Base-by-base conservation (phyloP, 2,888 invertebrate genomes). In the Chaitophorus viminalis region DNA sequence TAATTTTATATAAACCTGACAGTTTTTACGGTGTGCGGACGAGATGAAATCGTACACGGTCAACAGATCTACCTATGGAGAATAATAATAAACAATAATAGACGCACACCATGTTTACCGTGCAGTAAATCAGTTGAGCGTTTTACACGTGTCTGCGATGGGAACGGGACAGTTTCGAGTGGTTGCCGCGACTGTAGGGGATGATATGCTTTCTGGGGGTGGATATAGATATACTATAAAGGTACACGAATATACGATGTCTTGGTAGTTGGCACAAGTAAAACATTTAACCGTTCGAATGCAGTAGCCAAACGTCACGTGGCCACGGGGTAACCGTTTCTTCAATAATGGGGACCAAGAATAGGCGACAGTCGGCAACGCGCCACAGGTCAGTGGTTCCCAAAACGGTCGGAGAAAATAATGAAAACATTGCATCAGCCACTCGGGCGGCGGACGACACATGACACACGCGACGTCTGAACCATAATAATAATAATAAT, bases 361-460 rank as follows among this genome's bases (percentile, higher is more conserved):
- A 33, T 9, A 17, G 25, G n/a, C n/a, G n/a, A n/a, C n/a, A n/a
- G n/a, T n/a, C 65, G 65, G 65, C 68, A 14, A 14, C 68, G 60
- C 9, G n/a, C 46, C 25, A 68, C 18, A 18, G 11, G 75, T 2
- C 83, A 83, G 36, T 75, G 83, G 75, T 83, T 83, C 83, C 39
- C 75, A 83, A 75, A 33, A 75, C n/a, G 54, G 17, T 11, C 21
- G 33, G 25, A 29, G 72, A 65, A 83, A 75, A 14, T 46, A 36
- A 39, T 5, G 75, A 65, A 65, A 75, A 75, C 29, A 39, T 83
- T 83, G 83, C 83, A 17, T 83, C 83, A 83, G 75, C 83, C 75
- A 21, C 6, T 33, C 52, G 8, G 54, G 33, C 74, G 82, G 72
- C 54, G 54, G 60, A 39, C 70, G 6, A 14, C 68, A n/a, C 68